These are phyloP conservation scores for Rhea americana DNA, from an alignment of 2,113 vertebrate genomes.

Conservation along the genomic window DNA sequence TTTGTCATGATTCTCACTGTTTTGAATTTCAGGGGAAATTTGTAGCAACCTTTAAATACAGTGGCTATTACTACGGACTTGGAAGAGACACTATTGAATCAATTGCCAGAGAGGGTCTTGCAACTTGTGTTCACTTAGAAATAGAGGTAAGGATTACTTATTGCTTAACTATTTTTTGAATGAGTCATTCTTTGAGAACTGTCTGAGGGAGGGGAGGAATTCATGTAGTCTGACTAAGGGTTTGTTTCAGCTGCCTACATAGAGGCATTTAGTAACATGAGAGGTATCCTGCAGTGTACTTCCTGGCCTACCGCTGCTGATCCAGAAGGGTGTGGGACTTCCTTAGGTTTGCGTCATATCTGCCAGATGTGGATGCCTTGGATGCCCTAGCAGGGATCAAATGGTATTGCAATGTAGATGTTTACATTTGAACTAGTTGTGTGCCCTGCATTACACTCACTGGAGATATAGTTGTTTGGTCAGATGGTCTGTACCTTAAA, in stretches of 20 bases:
- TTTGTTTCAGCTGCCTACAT: not conserved
- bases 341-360: no score
- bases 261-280: not conserved
- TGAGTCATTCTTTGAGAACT: not conserved
- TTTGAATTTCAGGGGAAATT: slow-evolving; percentile 86
- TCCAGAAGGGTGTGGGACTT: not conserved
- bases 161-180: not conserved
- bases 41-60: slow-evolving; percentile 83
- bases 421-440: no score
- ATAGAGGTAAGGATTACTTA: slow-evolving; percentile 81
- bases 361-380: no score
- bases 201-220: not conserved
- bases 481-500: not conserved
- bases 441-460: not conserved
- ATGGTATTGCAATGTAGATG: no score
- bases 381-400: no score
- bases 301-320: not conserved
- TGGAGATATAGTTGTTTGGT: not conserved
- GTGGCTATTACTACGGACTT: slow-evolving; percentile 83
- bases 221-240: not conserved
- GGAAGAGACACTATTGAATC: slow-evolving; percentile 86
- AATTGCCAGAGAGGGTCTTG: slow-evolving; percentile 88
- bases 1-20: not conserved
- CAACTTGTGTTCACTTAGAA: slow-evolving; percentile 90
- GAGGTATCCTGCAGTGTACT: not conserved